Evolutionary conservation across 2,888 invertebrate species (phyloP), one percentile per base, ranked within the genome.

Genomic region (Agrypnus murinus): DNA sequence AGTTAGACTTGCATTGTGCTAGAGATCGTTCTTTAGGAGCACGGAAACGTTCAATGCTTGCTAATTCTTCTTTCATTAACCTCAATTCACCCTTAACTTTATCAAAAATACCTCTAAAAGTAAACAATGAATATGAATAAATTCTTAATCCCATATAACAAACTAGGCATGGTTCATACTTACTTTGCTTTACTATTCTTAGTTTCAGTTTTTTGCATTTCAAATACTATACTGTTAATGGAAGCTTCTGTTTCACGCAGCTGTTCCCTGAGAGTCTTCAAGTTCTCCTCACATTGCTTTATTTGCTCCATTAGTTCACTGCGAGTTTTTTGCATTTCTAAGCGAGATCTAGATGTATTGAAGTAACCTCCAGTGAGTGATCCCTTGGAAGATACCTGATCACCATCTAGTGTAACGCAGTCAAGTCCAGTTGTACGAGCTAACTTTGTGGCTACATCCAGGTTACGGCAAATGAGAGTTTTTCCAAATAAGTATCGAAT

Each of bases 351-450:
- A 0, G 97, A 92, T 9, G 96, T 95, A 85, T 99, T 99, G 87
- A 98, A 98, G 84, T 98, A 99, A 62, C 99, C 99, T n/a, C 99
- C 99, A 0, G 98, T 99, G 5, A 99, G 88, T 0, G 98, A 97
- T n/a, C 99, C 99, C 86, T 97, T 96, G 0, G 97, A 95, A 6
- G 97, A 97, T 36, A 93, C 94, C 88, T 96, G 96, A 86, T 96
- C 96, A 75, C 99, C 99, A 83, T 99, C 99, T 58, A 99, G 87
- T 0, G 99, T 99, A 55, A 99, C 98, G 84, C 99, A 99, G 86
- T 99, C 99, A 17, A 99, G 89, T n/a, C 97, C 96, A 63, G 97
- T 97, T 78, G 95, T 95, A 78, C 97, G 92, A 0, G 99, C 97
- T 65, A 99, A 88, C 82, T 97, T 96, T 0, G 98, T 98, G 62